Conservation (phyloP, 2,797 vertebrate genomes). For the Gymnodraco acuticeps region DNA sequence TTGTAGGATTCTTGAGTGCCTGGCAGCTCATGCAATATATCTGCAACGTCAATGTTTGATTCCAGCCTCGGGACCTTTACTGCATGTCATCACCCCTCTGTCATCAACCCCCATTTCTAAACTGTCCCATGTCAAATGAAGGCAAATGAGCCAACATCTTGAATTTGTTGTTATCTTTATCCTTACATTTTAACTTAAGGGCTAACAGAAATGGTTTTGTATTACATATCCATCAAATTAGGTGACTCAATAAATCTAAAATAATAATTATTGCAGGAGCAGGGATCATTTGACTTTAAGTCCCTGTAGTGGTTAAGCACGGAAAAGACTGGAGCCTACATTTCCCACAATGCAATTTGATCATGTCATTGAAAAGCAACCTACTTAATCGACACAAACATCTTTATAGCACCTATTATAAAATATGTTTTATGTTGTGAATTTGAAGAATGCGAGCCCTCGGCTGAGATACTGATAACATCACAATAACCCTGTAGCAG, state of each 20-base stretch:
- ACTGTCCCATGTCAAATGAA: no score
- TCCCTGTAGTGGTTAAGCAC: neutral
- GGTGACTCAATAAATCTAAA: neutral
- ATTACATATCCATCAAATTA: neutral
- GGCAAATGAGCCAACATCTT: no score
- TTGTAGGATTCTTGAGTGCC: no score
- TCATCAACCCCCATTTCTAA: no score
- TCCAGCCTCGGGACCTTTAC: no score
- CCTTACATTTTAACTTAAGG: no score
- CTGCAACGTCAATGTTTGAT: no score
- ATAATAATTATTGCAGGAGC: neutral
- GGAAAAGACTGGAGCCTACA: neutral
- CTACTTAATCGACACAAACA: neutral
- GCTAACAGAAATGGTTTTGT: no score
- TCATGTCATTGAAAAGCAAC: neutral
- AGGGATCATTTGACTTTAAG: neutral
- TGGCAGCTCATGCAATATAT: no score
- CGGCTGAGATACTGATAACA: neutral
- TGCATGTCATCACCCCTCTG: no score
- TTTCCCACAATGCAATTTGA: neutral
- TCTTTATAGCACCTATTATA: neutral
- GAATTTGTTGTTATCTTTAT: no score
- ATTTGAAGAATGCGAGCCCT: no score
- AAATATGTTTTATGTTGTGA: neutral
- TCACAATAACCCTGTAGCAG: neutral